Percentiles rank a stretch among this genome's conserved stretches.
Evolutionary conservation across 2,113 vertebrate species (phyloP).

Genomic region (Panthera uncia): DNA sequence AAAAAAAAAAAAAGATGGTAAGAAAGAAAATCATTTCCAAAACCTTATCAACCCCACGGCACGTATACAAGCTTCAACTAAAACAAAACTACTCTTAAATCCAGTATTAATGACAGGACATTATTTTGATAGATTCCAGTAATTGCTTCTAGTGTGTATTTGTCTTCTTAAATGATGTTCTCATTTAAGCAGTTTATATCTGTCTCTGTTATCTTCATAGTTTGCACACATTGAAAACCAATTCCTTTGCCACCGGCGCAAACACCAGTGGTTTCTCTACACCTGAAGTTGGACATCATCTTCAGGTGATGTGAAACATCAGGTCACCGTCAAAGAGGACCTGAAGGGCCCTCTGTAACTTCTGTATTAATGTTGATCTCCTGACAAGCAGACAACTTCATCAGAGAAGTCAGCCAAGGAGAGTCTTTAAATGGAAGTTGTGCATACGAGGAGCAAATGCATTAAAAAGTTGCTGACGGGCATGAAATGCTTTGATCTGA

Average conservation of each 20-base stretch:
- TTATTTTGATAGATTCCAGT: background rate
- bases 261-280: background rate
- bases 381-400: constrained; percentile 67
- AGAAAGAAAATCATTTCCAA: background rate
- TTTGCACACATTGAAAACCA: background rate
- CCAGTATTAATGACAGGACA: background rate
- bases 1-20: background rate
- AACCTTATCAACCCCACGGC: background rate
- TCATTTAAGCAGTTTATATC: background rate
- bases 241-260: background rate
- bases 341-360: background rate
- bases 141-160: background rate
- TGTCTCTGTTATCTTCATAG: background rate
- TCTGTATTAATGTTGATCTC: background rate
- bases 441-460: constrained; percentile 58
- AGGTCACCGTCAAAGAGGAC: background rate
- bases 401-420: constrained; percentile 56
- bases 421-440: constrained; percentile 70
- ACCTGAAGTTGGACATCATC: background rate
- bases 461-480: constrained; percentile 75
- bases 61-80: background rate
- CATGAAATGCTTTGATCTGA: constrained; percentile 77
- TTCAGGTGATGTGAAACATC: background rate
- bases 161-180: background rate
- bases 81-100: constrained; percentile 14